phyloP scores from a whole-genome alignment of 2,797 vertebrate species.

The Halcyon smyrnensis region DNA sequence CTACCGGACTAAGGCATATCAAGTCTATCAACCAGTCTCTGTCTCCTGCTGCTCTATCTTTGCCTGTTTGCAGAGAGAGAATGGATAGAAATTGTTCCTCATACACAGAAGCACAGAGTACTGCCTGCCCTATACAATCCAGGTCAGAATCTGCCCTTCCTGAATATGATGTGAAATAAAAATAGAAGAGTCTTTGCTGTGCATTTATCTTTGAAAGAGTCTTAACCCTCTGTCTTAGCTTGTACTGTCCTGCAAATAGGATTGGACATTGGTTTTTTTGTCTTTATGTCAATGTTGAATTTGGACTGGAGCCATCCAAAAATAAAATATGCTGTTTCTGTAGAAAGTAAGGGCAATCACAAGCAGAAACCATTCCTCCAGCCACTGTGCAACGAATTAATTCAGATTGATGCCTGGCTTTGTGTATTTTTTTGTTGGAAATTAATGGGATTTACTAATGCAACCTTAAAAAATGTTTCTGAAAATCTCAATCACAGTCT shows the following conservation, averaged over 20 bases:
- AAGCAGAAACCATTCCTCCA: not conserved
- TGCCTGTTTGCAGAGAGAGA: not conserved
- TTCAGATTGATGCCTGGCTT: not conserved
- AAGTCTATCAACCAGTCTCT: not conserved
- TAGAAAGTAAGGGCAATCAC: not conserved
- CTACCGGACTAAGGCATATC: not conserved
- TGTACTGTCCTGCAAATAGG: not conserved
- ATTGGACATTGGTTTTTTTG: not conserved
- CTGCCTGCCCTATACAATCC: not conserved
- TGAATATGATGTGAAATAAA: not conserved
- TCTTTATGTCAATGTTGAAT: not conserved
- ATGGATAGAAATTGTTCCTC: not conserved
- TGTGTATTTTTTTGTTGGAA: not conserved
- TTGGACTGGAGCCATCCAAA: not conserved
- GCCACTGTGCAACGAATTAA: not conserved
- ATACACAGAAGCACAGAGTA: not conserved
- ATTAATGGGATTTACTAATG: accelerated
- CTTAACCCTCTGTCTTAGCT: not conserved
- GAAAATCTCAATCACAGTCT: not conserved
- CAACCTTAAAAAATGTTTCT: not conserved
- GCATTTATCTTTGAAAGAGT: not conserved
- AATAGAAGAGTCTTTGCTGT: not conserved
- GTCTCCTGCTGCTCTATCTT: not conserved
- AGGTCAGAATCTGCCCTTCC: not conserved
- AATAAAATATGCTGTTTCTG: not conserved